These are phyloP conservation scores for Anas flavirostris DNA, from an alignment of 2,797 vertebrate genomes.

Conservation along the genomic window DNA sequence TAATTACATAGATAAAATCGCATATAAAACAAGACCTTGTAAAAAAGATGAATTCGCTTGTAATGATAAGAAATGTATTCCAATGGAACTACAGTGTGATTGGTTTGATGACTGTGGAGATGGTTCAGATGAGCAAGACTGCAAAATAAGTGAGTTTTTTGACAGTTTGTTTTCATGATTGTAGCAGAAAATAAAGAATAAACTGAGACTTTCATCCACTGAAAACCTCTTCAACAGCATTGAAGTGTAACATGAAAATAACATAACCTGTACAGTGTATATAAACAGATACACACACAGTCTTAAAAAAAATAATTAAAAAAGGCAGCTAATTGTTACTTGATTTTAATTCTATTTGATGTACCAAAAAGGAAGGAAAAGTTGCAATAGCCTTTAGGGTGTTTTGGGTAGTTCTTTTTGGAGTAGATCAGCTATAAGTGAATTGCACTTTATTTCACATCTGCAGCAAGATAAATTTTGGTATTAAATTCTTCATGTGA, in stretches of 20 bases:
- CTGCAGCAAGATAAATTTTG: not conserved
- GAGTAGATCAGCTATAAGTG: not conserved
- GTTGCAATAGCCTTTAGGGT: not conserved
- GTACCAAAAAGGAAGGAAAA: not conserved
- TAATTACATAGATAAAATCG: constrained; percentile 80
- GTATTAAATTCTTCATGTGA: not conserved
- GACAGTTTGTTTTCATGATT: not conserved
- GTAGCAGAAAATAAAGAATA: not conserved
- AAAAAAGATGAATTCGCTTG: constrained; percentile 96
- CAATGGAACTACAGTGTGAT: constrained; percentile 91
- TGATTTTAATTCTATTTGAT: not conserved
- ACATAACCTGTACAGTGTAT: not conserved
- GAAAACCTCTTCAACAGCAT: not conserved
- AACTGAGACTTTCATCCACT: not conserved
- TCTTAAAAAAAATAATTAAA: not conserved
- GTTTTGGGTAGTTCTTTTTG: not conserved
- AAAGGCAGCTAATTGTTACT: not conserved
- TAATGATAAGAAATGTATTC: constrained; percentile 88
- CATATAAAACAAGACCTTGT: constrained; percentile 87
- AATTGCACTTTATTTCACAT: not conserved
- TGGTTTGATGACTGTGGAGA: constrained; percentile 95
- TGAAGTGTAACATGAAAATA: not conserved
- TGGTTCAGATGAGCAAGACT: constrained; percentile 93
- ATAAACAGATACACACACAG: not conserved
- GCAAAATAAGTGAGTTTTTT: constrained; percentile 89